Evolutionary conservation across 92 coral and sea anemone species (phyloP), one percentile per base, ranked within the genome.

Genomic region (Palythoa heliodiscus): DNA sequence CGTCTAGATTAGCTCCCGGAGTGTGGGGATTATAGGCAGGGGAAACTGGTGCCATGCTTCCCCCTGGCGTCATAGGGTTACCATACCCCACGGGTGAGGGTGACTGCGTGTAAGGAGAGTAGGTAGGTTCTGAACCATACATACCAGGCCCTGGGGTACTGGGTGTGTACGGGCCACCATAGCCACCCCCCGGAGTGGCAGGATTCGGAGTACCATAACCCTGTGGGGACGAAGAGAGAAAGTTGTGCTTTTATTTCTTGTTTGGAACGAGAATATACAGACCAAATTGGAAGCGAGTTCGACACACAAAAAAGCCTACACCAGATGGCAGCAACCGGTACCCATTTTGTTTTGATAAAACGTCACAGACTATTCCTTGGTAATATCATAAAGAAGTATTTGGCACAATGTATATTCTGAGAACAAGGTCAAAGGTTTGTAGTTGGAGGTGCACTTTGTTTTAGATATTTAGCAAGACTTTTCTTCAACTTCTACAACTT

Each of bases 31-130:
- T 92, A 82, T 84, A 94, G 54, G 98, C 98, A 63, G 98, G 98
- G 7, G 98, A 96, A 71, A 94, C 93, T 40, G 98, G 98, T 19
- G 98, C 92, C 52, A 95, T 88, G 86, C 91, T 91, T 75, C 96
- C 95, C n/a, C 98, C 98, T 5, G 98, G 98, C 5, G 98, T 96
- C 92, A 92, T 93, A 12, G 98, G 98, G 89, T 96, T 96, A 50
- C 94, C 98, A 84, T 89, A 96, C 17, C 96, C 98, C 7, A 93
- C 98, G 37, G 99, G 99, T 71, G 99, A 96, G 67, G 99, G 99
- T 1, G 99, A 92, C 88, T 96, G 98, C 10, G 95, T 93, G 82
- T 94, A 96, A 2, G 99, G 99, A 7, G 99, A 96, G 86, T 96
- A 96, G 75, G 94, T 92, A 29, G 98, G 99, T 76, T 96, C 99